Evolutionary conservation across 2,797 vertebrate genomes (phyloP).

Genomic region (Lagocephalus sceleratus): DNA sequence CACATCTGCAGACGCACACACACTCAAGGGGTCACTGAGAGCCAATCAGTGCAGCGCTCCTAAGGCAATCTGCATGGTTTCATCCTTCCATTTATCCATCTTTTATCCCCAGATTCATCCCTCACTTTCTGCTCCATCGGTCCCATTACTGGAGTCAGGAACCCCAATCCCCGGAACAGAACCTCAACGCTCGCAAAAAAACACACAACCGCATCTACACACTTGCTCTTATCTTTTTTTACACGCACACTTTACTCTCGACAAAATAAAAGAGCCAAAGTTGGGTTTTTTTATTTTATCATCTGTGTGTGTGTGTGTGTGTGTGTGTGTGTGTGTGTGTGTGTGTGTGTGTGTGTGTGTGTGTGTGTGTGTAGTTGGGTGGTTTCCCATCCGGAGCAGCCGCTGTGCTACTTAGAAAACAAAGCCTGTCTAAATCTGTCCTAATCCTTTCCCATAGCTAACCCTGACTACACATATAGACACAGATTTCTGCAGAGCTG

Average conservation of each 20-base stretch:
- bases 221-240: background rate
- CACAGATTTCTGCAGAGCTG: conserved; percentile 58
- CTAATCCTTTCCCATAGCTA: conserved; percentile 79
- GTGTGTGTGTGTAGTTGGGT: conserved; percentile 43
- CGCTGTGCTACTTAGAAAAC: conserved; percentile 74
- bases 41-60: conserved; percentile 67
- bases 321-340: conserved; percentile 26
- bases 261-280: conserved; percentile 36
- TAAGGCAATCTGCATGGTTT: conserved; percentile 62
- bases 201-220: conserved; percentile 18
- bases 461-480: conserved; percentile 53
- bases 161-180: conserved; percentile 58
- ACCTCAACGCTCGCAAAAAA: conserved; percentile 20
- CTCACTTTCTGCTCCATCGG: conserved; percentile 72
- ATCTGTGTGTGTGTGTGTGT: conserved; percentile 27
- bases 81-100: conserved; percentile 64
- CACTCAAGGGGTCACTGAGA: conserved; percentile 31
- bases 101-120: conserved; percentile 70
- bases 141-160: conserved; percentile 71
- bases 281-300: conserved; percentile 35
- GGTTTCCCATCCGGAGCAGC: conserved; percentile 73
- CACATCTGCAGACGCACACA: conserved; percentile 52
- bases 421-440: conserved; percentile 76
- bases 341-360: conserved; percentile 33
- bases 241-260: background rate